Base-by-base conservation (phyloP, 2,113 vertebrate genomes). In the Brachirus orientalis region DNA sequence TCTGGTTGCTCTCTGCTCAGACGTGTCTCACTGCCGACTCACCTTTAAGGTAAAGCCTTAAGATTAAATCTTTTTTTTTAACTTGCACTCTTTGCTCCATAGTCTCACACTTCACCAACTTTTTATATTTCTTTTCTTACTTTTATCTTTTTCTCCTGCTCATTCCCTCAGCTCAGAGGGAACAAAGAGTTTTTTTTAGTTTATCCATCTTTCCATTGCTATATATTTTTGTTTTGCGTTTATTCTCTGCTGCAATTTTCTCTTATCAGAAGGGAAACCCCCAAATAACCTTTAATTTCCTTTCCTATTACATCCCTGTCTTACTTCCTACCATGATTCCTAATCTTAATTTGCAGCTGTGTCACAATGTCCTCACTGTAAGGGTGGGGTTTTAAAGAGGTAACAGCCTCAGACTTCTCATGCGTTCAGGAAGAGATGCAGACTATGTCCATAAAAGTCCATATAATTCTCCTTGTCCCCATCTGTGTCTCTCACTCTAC, bases 21-120 rank as follows among this genome's bases (percentile, higher is more conserved):
- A 63, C 83, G 38, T 61, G 8, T 59, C 16, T n/a, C 54, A 41
- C 11, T 16, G 0, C 52, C 38, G 55, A 13, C 65, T 61, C 38
- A 13, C 35, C 58, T 9, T 64, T 0, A n/a, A 69, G 91, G 88
- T 92, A 92, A 77, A 80, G 84, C 12, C 7, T 68, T 6, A 17
- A 20, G 10, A 41, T 1, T 0, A 22, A 37, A 44, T 16, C 8
- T 72, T 19, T 28, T 11, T 28, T 52, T 5, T 13, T 8, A 4
- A 41, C 40, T 13, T 41, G 13, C 40, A 14, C 6, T 4, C 7
- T 44, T 43, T 51, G 0, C 13, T 50, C 1, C 8, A 13, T 10
- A 13, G 7, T 48, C n/a, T 7, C 11, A 36, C 2, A 22, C 1
- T 40, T 1, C 8, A 3, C n/a, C 10, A 17, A 10, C n/a, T 13